Evolutionary conservation across 2,888 invertebrate genomes (phyloP).

Genomic region (Sinotaia quadrata): DNA sequence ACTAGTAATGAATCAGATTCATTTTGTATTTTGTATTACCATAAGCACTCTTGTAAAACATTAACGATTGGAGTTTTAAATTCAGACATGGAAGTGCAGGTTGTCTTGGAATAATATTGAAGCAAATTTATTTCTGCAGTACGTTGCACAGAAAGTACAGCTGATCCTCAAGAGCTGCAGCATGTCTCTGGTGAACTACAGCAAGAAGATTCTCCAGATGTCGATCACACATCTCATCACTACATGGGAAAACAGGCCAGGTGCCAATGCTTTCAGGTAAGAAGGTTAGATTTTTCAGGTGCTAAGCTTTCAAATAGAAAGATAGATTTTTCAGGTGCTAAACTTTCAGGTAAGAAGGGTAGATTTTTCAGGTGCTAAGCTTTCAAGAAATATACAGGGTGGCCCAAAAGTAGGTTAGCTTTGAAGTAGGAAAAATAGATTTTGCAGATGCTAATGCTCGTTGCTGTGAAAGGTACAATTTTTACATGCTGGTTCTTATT

Average conservation of each 20-base stretch:
- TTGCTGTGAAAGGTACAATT: too few relatives aligned
- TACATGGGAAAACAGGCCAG: slow-evolving; percentile 80
- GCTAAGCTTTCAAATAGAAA: too few relatives aligned
- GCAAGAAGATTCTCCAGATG: slow-evolving; percentile 81
- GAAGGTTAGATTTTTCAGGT: background rate
- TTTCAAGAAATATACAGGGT: too few relatives aligned
- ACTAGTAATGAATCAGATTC: too few relatives aligned
- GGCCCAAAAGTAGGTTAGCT: slow-evolving; percentile 80
- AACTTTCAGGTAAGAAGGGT: slow-evolving; percentile 76
- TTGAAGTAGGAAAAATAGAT: slow-evolving; percentile 72
- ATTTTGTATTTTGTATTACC: too few relatives aligned
- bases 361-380: background rate
- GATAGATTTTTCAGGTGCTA: too few relatives aligned
- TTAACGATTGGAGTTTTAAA: too few relatives aligned
- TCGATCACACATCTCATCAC: slow-evolving; percentile 82
- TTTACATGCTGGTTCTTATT: too few relatives aligned
- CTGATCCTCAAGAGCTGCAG: slow-evolving; percentile 83
- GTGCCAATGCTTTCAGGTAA: slow-evolving; percentile 78
- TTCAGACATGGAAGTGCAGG: too few relatives aligned
- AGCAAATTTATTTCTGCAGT: slow-evolving; percentile 53
- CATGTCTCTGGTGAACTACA: slow-evolving; percentile 79
- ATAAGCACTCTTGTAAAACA: too few relatives aligned
- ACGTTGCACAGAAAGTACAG: slow-evolving; percentile 83
- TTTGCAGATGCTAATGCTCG: too few relatives aligned
- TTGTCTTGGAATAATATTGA: too few relatives aligned